Evolutionary conservation across 2,888 invertebrate genomes (phyloP), one percentile per base, ranked within the genome.

Genomic region (Notocelia uddmanniana): DNA sequence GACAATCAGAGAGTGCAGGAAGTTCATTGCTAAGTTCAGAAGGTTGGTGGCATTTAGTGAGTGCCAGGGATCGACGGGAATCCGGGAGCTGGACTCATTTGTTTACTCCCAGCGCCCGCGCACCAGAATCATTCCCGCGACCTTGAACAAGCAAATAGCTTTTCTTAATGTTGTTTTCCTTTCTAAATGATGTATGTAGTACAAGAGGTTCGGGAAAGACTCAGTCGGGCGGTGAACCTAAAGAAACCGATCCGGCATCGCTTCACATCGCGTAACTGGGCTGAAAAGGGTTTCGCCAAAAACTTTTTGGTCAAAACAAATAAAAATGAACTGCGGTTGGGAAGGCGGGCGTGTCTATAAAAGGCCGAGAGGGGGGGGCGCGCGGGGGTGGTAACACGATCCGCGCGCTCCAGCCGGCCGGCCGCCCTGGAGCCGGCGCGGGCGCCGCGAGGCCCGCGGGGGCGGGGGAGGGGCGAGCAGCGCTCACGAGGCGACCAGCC

Each of bases 301-400:
- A 72, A 72, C 60, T 85, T 91, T 90, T 92, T 92, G 90, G 91
- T 82, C 92, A 93, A 92, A 93, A 92, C 90, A 92, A 91, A 92
- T 90, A 91, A 90, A 92, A 89, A 87, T 88, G 85, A 83, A 86
- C 83, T 80, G 84, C 87, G 84, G 87, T 85, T 83, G 86, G 88
- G 83, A 85, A 85, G 87, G 86, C 91, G 89, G 91, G 92, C 92
- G 93, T 92, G 93, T 92, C 93, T 93, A 93, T 93, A 93, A 93
- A 93, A 93, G 93, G 93, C 92, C 88, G 91, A 91, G 89, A 85
- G 92, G 89, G 92, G 92, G 93, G 93, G 93, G 93, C 90, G 91
- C 87, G 91, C 90, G 92, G 92, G 92, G 92, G 93, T 90, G 92
- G 93, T 93, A 93, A 93, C 93, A 92, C 92, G 93, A 92, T 92